Evolutionary conservation across 2,113 vertebrate species (phyloP).

Genomic region (Ptilonorhynchus violaceus): DNA sequence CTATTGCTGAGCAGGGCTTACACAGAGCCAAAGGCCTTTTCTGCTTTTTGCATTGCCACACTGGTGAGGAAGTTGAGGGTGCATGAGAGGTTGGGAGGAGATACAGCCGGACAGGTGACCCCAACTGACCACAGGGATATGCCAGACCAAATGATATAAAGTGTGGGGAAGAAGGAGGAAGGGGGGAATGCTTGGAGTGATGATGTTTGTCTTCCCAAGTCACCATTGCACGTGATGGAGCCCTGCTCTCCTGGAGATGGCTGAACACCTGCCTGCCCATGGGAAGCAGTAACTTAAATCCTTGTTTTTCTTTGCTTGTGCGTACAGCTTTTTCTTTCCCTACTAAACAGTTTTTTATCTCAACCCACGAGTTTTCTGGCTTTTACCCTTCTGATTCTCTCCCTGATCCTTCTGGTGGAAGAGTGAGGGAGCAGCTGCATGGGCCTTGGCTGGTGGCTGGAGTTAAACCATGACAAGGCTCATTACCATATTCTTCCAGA

Average conservation of each 20-base stretch:
- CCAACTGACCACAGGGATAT: neutral
- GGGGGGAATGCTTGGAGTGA: neutral
- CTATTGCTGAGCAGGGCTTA: neutral
- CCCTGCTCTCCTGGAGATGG: neutral
- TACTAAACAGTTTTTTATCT: neutral
- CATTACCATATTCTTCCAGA: neutral
- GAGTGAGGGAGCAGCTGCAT: neutral
- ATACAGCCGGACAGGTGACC: neutral
- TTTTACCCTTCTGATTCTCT: fast-evolving
- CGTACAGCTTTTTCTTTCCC: neutral
- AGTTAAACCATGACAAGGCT: neutral
- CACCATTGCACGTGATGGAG: fast-evolving
- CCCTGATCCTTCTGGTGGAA: neutral
- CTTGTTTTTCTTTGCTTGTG: neutral
- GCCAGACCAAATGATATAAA: neutral
- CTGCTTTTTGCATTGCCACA: neutral
- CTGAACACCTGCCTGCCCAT: neutral
- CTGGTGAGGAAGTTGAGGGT: neutral
- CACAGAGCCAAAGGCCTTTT: neutral
- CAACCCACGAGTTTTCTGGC: neutral
- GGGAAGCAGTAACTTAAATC: neutral
- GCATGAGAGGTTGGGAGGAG: neutral
- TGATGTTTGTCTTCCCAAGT: neutral
- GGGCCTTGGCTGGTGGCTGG: neutral
- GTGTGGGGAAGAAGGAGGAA: neutral